A percentile compares a stretch with the other conserved stretches of the same genome.
These are phyloP conservation scores for Diceros bicornis DNA, from an alignment of 2,797 vertebrate genomes.

Conservation along the genomic window DNA sequence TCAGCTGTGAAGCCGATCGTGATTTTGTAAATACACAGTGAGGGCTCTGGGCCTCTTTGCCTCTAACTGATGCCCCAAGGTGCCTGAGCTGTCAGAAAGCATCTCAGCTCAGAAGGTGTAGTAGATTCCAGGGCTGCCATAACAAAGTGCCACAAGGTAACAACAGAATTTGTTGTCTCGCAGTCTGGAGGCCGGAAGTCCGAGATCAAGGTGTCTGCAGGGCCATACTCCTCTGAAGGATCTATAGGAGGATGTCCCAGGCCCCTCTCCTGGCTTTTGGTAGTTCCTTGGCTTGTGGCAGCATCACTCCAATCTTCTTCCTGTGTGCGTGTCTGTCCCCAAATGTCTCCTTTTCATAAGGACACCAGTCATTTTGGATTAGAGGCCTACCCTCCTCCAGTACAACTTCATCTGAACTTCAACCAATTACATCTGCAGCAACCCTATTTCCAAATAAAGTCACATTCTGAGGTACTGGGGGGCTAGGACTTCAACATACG, in stretches of 20 bases:
- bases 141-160: too few species aligned
- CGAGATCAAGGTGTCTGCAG: background rate
- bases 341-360: background rate
- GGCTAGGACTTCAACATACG: background rate
- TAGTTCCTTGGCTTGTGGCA: background rate
- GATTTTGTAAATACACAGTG: background rate
- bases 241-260: background rate
- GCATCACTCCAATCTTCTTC: background rate
- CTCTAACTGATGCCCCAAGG: background rate
- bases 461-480: background rate
- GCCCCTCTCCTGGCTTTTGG: background rate
- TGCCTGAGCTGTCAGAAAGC: background rate
- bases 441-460: background rate
- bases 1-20: background rate
- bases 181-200: background rate
- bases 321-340: background rate
- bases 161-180: background rate
- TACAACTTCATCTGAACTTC: background rate
- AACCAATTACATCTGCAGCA: background rate
- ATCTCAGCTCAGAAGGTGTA: background rate
- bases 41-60: too few species aligned
- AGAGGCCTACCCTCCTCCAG: background rate
- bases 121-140: accelerated
- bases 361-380: background rate
- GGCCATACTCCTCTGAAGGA: background rate